Evolutionary conservation across 2,113 vertebrate species (phyloP), one percentile per base, ranked within the genome.

Genomic region (Cygnus atratus): DNA sequence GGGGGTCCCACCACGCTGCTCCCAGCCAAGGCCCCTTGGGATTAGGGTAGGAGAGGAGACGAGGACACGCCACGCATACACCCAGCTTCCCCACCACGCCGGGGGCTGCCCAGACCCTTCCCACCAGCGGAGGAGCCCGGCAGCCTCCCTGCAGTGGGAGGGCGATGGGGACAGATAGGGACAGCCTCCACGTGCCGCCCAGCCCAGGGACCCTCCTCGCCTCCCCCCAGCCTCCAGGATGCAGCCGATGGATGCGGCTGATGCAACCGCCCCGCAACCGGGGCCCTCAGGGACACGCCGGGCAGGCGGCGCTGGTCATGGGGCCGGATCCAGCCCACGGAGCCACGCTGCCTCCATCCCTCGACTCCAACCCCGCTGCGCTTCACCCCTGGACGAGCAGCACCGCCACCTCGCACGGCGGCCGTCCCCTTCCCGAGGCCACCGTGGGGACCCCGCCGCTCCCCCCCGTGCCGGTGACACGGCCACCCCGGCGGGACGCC

Each of bases 181-280:
- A 79, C 46, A 41, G 29, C n/a, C 20, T 58, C 43, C 20, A 6
- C 6, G 6, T 15, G 5, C 82, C 77, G 67, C 87, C 43, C 70
- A 41, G 83, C 66, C 28, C 52, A 44, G 62, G 55, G 85, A 87
- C 19, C 70, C 67, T 91, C 77, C 90, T 79, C 43, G 7, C 88
- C 94, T 87, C 66, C 94, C 95, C 86, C 94, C 90, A 67, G 77
- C 81, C 61, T 52, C 2, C 7, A 93, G 59, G 85, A 41, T 4
- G 9, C 0, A 75, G 94, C 92, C 92, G 93, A 97, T 91, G 94
- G 46, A 48, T 4, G 9, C 0, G 78, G 94, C 92, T 93, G 94
- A 97, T 93, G 94, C 84, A 96, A 97, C 84, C 55, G 2, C 12
- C 0, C n/a, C 0, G 83, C 87, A 94, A 90, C 9, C 1, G 16